phyloP scores from a whole-genome alignment of 2,113 vertebrate genomes.

The Nanorana parkeri region DNA sequence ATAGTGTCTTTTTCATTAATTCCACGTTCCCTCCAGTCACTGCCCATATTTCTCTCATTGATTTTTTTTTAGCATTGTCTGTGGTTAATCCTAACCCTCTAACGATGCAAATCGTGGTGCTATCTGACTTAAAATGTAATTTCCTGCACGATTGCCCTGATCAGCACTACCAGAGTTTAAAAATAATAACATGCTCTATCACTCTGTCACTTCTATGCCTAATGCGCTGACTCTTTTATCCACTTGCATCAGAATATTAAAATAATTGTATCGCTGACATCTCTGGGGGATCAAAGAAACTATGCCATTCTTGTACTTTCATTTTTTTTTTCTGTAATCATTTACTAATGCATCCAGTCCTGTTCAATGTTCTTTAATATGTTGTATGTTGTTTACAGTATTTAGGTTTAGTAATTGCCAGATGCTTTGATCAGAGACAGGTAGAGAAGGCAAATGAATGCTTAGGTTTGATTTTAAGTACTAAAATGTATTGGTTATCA shows the following conservation, averaged over 20 bases:
- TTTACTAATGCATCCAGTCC: no score
- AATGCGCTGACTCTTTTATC: conserved; percentile 17
- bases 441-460: no score
- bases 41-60: conserved; percentile 39
- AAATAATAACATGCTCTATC: conserved; percentile 48
- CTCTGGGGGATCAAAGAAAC: conserved; percentile 1
- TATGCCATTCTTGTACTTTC: background rate
- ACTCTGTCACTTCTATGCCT: conserved; percentile 44
- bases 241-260: conserved; percentile 36
- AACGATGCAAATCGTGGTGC: conserved; percentile 38
- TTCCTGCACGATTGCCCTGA: conserved; percentile 42
- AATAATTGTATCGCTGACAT: conserved; percentile 29
- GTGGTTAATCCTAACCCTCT: conserved; percentile 41
- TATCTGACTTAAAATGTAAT: conserved; percentile 42
- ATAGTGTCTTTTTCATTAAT: background rate
- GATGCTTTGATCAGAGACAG: no score
- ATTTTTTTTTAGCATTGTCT: conserved; percentile 37
- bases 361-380: no score
- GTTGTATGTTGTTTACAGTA: no score
- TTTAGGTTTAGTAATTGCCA: no score
- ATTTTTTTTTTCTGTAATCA: no score
- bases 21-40: background rate
- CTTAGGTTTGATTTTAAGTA: no score
- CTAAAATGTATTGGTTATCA: no score
- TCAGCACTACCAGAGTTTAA: conserved; percentile 38